These are phyloP conservation scores for Mimachlamys varia DNA, from an alignment of 2,888 invertebrate genomes.

Conservation along the genomic window DNA sequence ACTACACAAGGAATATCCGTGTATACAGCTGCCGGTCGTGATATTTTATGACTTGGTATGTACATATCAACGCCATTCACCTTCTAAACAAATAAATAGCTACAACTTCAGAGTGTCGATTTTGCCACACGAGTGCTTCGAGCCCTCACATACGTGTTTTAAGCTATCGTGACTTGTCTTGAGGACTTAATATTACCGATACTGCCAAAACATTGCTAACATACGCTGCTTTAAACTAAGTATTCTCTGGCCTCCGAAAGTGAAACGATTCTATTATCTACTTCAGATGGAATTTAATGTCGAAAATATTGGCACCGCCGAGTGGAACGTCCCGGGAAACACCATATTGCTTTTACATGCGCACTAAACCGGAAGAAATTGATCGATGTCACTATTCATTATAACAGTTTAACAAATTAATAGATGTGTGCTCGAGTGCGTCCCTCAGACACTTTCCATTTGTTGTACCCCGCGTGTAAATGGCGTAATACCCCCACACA, in stretches of 20 bases:
- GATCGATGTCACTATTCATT: background rate
- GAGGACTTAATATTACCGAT: background rate
- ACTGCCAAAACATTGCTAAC: background rate
- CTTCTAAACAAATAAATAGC: conserved; percentile 19
- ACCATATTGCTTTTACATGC: conserved; percentile 21
- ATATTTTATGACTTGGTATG: background rate
- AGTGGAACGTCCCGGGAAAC: conserved; percentile 5
- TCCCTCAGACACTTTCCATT: background rate
- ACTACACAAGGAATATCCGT: background rate
- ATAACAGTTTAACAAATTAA: conserved; percentile 25
- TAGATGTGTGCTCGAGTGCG: background rate
- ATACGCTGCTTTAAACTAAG: background rate
- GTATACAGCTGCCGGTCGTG: conserved; percentile 13
- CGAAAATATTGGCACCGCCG: background rate
- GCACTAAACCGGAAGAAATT: conserved; percentile 25
- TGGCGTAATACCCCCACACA: background rate
- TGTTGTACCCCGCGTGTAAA: background rate
- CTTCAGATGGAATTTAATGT: background rate
- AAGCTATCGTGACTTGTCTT: background rate
- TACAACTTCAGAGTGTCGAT: background rate
- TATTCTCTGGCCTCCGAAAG: background rate
- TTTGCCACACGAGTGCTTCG: background rate
- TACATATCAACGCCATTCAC: conserved; percentile 31
- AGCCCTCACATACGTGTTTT: background rate
- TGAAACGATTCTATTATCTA: background rate